Base-by-base conservation (phyloP, 1,140 invertebrate species). In the Lanistes nyassanus region DNA sequence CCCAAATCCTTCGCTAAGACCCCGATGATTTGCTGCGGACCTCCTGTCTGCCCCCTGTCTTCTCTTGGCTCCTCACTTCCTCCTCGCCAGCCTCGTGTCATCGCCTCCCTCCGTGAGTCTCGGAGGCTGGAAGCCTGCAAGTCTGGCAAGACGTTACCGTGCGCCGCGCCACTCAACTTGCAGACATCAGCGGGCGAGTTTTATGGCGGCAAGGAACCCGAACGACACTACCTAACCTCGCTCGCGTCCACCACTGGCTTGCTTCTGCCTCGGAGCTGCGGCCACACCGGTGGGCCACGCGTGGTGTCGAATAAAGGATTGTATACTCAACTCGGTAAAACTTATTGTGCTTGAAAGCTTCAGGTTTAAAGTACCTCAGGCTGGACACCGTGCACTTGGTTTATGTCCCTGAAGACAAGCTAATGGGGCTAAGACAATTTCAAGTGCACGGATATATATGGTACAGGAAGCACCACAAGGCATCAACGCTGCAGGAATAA, bases 11-110 rank as follows among this genome's bases (percentile, higher is more conserved):
- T 26, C 56, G 13, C 56, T 31, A 26, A 31, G 29, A 60, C 56
- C 56, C 56, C 29, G 56, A 60, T 60, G 56, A 60, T 60, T 60
- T 60, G 56, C 56, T 31, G 56, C 56, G n/a, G 23, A 26, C 56
- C 56, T 60, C 29, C 56, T 31, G 56, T 60, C 56, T 60, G 56
- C n/a, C 56, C 56, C 56, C 56, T 60, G 56, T 60, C 56, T n/a
- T 31, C 29, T n/a, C n/a, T 31, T 60, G 56, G 56, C 56, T 60
- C 56, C 56, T 60, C 56, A 60, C 56, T 60, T 60, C 56, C 56
- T 60, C 56, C 29, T 31, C 13, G n/a, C 56, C 9, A 31, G 29
- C 9, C 56, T 23, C 56, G 9, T 47, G 42, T 47, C 42, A 47
- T 47, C 42, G 42, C 42, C 42, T 47, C 42, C 42, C 9, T n/a